Percentiles rank a stretch among this genome's conserved stretches.
Evolutionary conservation across 2,113 vertebrate species (phyloP).

Genomic region (Felis chaus): DNA sequence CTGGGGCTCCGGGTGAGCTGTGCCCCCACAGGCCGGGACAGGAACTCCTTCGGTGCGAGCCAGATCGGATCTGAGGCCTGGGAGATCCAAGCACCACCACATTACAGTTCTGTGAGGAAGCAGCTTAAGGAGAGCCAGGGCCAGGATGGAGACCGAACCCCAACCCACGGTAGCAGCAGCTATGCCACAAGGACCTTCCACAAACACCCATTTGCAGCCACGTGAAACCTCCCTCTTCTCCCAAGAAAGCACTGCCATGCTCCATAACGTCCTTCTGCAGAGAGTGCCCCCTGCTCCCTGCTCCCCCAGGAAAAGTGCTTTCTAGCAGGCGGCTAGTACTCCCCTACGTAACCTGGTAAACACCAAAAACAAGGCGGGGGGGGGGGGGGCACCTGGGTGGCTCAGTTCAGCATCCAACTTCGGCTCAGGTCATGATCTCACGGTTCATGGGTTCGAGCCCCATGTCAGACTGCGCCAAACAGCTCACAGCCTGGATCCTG

Average conservation of each 20-base stretch:
- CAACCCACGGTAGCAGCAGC: neutral
- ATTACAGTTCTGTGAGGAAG: neutral
- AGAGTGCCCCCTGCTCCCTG: neutral
- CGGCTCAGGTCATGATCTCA: too few relatives aligned
- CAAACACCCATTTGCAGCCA: neutral
- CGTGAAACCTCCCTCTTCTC: neutral
- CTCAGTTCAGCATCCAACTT: too few relatives aligned
- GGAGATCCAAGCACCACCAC: neutral
- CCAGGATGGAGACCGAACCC: neutral
- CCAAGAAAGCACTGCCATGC: neutral
- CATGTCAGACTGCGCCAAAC: too few relatives aligned
- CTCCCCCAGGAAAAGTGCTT: neutral
- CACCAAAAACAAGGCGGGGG: neutral
- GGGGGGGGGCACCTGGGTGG: too few relatives aligned
- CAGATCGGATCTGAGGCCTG: neutral
- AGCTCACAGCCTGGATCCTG: too few relatives aligned
- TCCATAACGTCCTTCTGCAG: neutral
- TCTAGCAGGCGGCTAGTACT: neutral
- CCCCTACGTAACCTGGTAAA: neutral
- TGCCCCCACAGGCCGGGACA: too few relatives aligned
- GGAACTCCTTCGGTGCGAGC: rapidly evolving
- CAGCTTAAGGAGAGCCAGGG: too few relatives aligned
- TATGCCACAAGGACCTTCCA: neutral
- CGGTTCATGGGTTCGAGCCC: too few relatives aligned
- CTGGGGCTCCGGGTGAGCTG: too few relatives aligned